A percentile compares a stretch with the other conserved stretches of the same genome.
These are phyloP conservation scores for Epinephelus coioides DNA, from an alignment of 2,797 vertebrate genomes.

Conservation along the genomic window DNA sequence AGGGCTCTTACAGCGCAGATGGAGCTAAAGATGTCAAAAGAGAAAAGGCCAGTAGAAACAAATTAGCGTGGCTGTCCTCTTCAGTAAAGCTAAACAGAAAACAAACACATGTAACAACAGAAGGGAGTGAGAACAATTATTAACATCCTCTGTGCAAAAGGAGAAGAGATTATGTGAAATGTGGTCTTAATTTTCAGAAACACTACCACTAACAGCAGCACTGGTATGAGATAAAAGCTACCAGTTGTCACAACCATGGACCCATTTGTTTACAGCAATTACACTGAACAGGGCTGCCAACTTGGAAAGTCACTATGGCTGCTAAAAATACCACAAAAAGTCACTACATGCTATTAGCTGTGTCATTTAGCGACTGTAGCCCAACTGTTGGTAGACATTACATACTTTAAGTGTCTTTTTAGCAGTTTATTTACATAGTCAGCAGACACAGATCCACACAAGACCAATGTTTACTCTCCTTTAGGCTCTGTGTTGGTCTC, in stretches of 20 bases:
- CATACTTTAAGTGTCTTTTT: background rate
- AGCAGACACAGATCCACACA: no score
- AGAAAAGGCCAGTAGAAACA: conserved; percentile 19
- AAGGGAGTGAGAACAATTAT: conserved; percentile 48
- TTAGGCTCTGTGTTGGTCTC: no score
- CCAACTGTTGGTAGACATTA: background rate
- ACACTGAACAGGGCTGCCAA: conserved; percentile 24
- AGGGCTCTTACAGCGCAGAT: background rate
- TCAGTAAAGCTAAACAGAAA: conserved; percentile 25
- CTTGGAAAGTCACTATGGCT: conserved; percentile 1
- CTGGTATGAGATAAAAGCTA: conserved; percentile 48
- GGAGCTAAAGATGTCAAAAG: conserved; percentile 8
- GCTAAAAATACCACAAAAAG: conserved; percentile 4
- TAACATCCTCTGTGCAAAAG: conserved; percentile 40
- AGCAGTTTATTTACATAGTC: background rate
- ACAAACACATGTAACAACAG: conserved; percentile 39
- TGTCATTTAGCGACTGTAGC: conserved; percentile 10
- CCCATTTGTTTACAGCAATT: conserved; percentile 51
- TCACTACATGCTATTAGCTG: conserved; percentile 3
- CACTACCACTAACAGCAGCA: conserved; percentile 37
- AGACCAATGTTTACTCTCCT: no score
- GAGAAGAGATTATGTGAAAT: conserved; percentile 40
- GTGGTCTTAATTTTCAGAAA: conserved; percentile 56
- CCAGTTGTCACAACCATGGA: conserved; percentile 46
- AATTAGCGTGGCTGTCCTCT: conserved; percentile 38